A percentile compares a stretch with the other conserved stretches of the same genome.
Evolutionary conservation across 2,113 vertebrate species (phyloP).

Genomic region (Mionectes macconnelli): DNA sequence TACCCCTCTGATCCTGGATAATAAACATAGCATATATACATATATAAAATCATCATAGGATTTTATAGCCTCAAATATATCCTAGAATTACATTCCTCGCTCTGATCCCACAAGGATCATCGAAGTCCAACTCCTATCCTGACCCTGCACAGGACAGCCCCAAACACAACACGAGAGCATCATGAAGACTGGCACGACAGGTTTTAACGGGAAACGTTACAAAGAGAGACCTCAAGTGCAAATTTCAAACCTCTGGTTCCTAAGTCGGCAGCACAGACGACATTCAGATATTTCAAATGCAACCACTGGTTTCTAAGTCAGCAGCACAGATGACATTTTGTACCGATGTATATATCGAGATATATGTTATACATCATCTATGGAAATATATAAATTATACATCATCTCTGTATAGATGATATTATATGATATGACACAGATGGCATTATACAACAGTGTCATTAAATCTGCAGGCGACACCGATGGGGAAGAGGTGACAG

Average conservation of each 20-base stretch:
- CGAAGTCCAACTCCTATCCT: neutral
- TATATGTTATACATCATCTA: no score
- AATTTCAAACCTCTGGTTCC: neutral
- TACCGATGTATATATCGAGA: neutral
- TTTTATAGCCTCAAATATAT: no score
- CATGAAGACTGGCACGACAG: fast-evolving
- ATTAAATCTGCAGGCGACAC: neutral
- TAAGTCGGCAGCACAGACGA: neutral
- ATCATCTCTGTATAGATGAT: neutral
- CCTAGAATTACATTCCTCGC: no score
- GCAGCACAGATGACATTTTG: neutral
- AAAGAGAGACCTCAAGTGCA: neutral
- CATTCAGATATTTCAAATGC: neutral
- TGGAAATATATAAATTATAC: no score
- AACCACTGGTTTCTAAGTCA: neutral
- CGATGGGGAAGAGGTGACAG: neutral
- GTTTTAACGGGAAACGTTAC: neutral
- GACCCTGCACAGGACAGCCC: neutral
- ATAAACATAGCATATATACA: fast-evolving
- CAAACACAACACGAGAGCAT: neutral
- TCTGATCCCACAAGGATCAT: fast-evolving
- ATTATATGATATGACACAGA: no score
- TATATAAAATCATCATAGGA: no score
- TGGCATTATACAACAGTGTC: fast-evolving
- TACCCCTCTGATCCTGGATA: neutral